Percentiles rank a stretch among this genome's conserved stretches.
Evolutionary conservation across 2,113 vertebrate genomes (phyloP).

Genomic region (Papio anubis): DNA sequence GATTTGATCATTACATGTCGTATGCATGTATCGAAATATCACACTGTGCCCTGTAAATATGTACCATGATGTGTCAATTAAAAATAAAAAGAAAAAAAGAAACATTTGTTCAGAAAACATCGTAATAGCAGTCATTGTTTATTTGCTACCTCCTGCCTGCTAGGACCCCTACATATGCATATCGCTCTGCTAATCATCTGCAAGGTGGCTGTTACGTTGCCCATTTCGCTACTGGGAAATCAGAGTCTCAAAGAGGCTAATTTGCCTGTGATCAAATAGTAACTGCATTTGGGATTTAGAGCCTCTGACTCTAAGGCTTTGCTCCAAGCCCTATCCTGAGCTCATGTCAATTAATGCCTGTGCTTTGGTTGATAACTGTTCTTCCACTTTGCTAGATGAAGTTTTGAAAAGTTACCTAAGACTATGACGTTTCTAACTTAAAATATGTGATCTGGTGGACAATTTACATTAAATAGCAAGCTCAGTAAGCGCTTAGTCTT

Average conservation of each 20-base stretch:
- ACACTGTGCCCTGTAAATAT: not conserved
- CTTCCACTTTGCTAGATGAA: not conserved
- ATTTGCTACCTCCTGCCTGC: not conserved
- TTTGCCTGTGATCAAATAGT: not conserved
- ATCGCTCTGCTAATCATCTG: not conserved
- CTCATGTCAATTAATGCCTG: not conserved
- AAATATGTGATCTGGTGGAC: not conserved
- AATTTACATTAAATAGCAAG: not conserved
- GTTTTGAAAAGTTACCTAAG: not conserved
- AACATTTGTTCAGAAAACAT: not conserved
- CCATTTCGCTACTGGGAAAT: not conserved
- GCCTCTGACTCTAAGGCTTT: not conserved
- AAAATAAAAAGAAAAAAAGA: not conserved
- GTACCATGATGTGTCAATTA: not conserved
- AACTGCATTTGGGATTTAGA: not conserved
- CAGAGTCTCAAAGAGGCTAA: not conserved
- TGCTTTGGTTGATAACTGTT: not conserved
- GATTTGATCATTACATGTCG: not conserved
- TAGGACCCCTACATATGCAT: not conserved
- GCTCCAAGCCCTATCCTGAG: not conserved
- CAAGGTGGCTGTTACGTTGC: not conserved
- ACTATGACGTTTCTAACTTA: not conserved
- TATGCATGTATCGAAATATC: not conserved
- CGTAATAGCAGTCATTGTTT: not conserved
- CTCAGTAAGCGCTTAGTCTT: not conserved